phyloP scores from a whole-genome alignment of 2,113 vertebrate species.

The Osmerus eperlanus region DNA sequence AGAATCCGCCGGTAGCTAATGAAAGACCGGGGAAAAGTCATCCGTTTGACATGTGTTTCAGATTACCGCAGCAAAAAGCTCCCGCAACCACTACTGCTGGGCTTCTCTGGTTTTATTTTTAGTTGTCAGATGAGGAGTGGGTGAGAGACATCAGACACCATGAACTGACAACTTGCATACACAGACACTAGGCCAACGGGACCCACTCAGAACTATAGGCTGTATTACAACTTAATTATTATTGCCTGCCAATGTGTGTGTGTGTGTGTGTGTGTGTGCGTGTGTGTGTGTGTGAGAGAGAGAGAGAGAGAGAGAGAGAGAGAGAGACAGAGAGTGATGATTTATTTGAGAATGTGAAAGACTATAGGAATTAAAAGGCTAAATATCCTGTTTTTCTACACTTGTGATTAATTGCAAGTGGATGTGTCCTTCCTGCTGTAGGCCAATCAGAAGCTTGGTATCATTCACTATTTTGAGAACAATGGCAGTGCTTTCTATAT shows the following conservation, averaged over 20 bases:
- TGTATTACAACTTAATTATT: neutral
- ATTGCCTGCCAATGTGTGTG: neutral
- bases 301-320: too few relatives aligned
- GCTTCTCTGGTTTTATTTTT: neutral
- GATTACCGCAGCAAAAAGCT: constrained; percentile 33
- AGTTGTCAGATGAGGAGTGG: neutral
- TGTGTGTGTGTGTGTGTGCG: neutral
- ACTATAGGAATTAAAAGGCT: neutral
- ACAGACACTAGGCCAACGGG: neutral
- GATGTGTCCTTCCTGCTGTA: too few relatives aligned
- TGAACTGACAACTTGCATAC: neutral
- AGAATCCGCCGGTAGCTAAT: constrained; percentile 49
- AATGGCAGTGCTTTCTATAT: too few relatives aligned
- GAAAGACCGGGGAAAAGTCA: constrained; percentile 48
- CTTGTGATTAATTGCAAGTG: too few relatives aligned
- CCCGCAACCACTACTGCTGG: neutral
- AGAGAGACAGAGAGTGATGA: neutral
- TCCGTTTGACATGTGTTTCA: constrained; percentile 55
- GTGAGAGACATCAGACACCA: neutral
- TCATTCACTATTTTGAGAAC: too few relatives aligned
- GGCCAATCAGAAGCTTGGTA: too few relatives aligned
- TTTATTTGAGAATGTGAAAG: neutral
- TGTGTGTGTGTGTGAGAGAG: too few relatives aligned
- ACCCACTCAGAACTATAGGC: too few relatives aligned
- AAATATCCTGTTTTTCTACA: too few relatives aligned